Evolutionary conservation across 1,140 invertebrate genomes (phyloP), one percentile per base, ranked within the genome.

Genomic region (Drosophila nigromelanica): DNA sequence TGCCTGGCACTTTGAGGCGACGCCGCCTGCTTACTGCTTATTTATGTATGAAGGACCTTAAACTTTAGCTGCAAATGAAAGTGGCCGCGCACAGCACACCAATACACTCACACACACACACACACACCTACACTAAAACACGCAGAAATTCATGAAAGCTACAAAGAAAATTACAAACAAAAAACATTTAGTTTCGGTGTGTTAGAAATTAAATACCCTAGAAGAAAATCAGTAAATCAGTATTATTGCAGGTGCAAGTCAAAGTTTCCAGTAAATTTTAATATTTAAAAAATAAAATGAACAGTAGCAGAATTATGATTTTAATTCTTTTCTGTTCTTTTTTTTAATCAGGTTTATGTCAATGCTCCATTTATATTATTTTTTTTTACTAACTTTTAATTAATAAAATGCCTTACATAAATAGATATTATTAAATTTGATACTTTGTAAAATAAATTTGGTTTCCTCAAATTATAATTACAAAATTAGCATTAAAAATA

Each of bases 31-130:
- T 77, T 82, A 87, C 83, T 87, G 72, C 82, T 87, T 87, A 89
- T 87, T 87, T 87, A 87, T 87, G 82, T 87, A 87, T 87, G 83
- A 87, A 89, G 82, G 83, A 87, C 82, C 82, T 87, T 87, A 89
- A 87, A 87, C 82, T 87, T 89, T 87, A 52, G 75, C 72, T 82
- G 72, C 70, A 73, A 75, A 87, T 82, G 76, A 82, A 87, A 89
- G 82, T 89, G 83, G 82, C 72, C 75, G 58, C 56, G 72, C 39
- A 56, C 15, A 62, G 14, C 30, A 30, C 42, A 58, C 47, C 27
- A 27, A 27, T 5, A 27, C 24, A 27, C 24, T 0, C 3, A 1
- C 30, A 40, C 12, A 14, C 37, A 39, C 6, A 42, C 37, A 40
- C n/a, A 21, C 18, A 55, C 24, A 48, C 18, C n/a, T 24, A 51